These are phyloP conservation scores for Whitmania pigra DNA, from an alignment of 1,140 invertebrate species.

Conservation along the genomic window DNA sequence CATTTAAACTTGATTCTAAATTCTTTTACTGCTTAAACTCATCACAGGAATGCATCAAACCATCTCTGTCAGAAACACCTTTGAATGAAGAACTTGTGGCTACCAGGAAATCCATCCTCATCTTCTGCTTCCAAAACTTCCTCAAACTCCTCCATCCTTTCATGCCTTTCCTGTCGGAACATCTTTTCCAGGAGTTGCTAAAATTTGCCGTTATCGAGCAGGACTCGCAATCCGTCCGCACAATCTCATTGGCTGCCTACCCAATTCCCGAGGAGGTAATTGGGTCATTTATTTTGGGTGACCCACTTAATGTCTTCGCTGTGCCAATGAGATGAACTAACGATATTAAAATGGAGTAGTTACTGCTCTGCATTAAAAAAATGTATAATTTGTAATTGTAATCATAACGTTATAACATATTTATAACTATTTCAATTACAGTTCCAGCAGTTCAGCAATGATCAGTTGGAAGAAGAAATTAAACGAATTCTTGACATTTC, in stretches of 20 bases:
- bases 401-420: no score
- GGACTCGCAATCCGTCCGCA: neutral
- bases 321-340: no score
- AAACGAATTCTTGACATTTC: neutral
- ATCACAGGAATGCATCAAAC: constrained; percentile 53
- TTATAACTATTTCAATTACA: neutral
- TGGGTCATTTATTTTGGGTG: no score
- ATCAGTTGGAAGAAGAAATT: neutral
- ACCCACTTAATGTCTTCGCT: no score
- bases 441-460: neutral
- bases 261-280: no score
- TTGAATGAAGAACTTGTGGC: neutral
- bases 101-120: constrained; percentile 49
- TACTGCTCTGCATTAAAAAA: no score
- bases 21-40: no score
- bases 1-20: no score
- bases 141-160: constrained; percentile 80
- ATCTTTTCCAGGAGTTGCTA: constrained; percentile 68
- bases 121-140: constrained; percentile 67
- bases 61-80: constrained; percentile 44
- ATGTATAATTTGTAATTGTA: no score
- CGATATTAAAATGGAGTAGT: no score
- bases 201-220: neutral
- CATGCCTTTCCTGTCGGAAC: constrained; percentile 97
- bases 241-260: no score